phyloP scores from a whole-genome alignment of 2,113 vertebrate genomes.

The Rallus limicola region DNA sequence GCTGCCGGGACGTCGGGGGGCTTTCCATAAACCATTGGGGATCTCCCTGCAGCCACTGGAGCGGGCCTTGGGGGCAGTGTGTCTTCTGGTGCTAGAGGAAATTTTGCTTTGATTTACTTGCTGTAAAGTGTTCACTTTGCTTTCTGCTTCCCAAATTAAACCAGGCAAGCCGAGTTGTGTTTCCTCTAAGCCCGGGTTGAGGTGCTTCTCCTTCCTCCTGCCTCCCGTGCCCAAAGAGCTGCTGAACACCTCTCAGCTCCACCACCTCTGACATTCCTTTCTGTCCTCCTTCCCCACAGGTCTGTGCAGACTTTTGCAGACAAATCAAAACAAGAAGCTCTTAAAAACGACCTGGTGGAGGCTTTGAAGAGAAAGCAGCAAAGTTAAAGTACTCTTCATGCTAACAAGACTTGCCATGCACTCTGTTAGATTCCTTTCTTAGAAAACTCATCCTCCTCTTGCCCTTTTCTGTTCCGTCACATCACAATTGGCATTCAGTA shows the following conservation, averaged over 20 bases:
- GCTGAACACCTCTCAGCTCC: accelerated
- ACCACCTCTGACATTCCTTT: background rate
- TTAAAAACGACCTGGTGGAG: conserved; percentile 92
- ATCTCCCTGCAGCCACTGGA: background rate
- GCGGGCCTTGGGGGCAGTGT: background rate
- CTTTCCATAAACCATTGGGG: background rate
- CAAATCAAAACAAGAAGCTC: conserved; percentile 94
- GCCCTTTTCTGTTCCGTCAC: conserved; percentile 55
- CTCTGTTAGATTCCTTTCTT: conserved; percentile 75
- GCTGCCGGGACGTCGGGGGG: background rate
- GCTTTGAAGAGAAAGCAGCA: conserved; percentile 97
- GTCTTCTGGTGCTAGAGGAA: background rate
- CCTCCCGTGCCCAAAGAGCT: accelerated
- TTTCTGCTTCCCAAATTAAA: background rate
- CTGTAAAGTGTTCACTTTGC: background rate
- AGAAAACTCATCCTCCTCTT: conserved; percentile 66
- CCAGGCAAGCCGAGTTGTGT: background rate
- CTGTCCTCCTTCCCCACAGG: conserved; percentile 71
- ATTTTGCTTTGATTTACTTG: background rate
- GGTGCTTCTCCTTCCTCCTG: conserved; percentile 21
- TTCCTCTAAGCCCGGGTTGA: background rate
- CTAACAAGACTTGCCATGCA: conserved; percentile 71
- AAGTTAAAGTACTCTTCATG: conserved; percentile 75
- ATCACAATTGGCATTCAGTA: conserved; percentile 44
- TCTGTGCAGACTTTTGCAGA: conserved; percentile 94